phyloP scores from a whole-genome alignment of 2,113 vertebrate genomes.

The Pteronura brasiliensis region DNA sequence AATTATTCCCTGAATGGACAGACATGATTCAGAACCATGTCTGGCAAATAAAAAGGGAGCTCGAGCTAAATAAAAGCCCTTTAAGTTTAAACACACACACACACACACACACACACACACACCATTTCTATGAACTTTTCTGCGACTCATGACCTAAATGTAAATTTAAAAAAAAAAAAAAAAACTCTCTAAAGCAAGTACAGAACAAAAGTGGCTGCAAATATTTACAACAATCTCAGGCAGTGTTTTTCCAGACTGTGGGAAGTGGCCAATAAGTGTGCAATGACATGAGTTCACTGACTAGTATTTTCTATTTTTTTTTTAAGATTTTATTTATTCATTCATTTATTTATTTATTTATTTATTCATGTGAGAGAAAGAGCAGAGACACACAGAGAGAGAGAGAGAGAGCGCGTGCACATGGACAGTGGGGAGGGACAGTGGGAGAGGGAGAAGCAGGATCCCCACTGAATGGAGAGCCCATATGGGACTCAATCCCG shows the following conservation, averaged over 20 bases:
- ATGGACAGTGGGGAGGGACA: background rate
- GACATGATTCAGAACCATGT: background rate
- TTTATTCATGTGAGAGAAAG: background rate
- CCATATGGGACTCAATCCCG: background rate
- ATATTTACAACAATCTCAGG: background rate
- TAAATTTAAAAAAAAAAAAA: background rate
- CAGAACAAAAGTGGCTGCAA: background rate
- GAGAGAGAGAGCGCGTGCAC: too few species aligned
- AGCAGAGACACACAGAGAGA: background rate
- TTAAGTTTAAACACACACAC: background rate
- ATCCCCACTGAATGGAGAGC: background rate
- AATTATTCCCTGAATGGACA: background rate
- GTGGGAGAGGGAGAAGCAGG: background rate
- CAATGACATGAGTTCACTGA: background rate
- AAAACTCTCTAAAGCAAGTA: background rate
- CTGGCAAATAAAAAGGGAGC: background rate
- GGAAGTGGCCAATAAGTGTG: background rate
- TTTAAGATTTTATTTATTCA: background rate
- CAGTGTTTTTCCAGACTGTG: background rate
- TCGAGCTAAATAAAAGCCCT: background rate
- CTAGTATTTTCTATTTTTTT: background rate
- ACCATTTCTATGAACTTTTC: background rate
- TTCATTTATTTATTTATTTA: too few species aligned
- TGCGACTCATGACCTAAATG: background rate
- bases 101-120: background rate